Conservation (phyloP, 2,113 vertebrate species). For the Pterophyllum scalare region DNA sequence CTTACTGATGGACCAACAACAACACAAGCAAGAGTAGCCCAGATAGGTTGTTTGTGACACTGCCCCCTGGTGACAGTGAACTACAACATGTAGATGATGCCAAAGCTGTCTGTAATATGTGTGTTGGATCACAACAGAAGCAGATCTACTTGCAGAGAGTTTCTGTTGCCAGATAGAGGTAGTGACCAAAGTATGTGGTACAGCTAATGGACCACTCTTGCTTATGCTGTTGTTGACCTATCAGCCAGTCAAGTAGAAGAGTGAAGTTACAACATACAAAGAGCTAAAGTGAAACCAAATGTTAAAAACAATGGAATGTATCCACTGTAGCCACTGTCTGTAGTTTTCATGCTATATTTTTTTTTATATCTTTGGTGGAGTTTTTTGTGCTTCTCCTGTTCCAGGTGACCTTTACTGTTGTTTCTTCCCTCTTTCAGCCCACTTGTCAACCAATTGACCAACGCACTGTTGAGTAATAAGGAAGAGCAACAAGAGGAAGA, state of each 20-base stretch:
- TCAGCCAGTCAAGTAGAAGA: background rate
- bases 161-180: background rate
- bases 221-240: background rate
- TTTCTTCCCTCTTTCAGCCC: background rate
- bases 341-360: too few relatives aligned
- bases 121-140: background rate
- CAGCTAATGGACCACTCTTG: fast-evolving
- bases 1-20: background rate
- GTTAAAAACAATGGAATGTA: background rate
- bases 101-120: background rate
- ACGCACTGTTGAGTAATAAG: too few relatives aligned
- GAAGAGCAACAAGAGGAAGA: too few relatives aligned
- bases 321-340: background rate
- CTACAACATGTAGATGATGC: background rate
- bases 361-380: too few relatives aligned
- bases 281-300: background rate
- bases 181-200: background rate
- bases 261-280: background rate
- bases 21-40: background rate
- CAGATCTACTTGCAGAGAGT: background rate
- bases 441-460: conserved; percentile 1
- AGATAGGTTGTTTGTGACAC: background rate
- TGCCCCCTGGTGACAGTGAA: background rate
- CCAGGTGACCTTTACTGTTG: background rate
- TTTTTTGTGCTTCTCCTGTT: background rate